These are phyloP conservation scores for Brachionus rubens DNA, from an alignment of 1,140 invertebrate genomes.

Conservation along the genomic window DNA sequence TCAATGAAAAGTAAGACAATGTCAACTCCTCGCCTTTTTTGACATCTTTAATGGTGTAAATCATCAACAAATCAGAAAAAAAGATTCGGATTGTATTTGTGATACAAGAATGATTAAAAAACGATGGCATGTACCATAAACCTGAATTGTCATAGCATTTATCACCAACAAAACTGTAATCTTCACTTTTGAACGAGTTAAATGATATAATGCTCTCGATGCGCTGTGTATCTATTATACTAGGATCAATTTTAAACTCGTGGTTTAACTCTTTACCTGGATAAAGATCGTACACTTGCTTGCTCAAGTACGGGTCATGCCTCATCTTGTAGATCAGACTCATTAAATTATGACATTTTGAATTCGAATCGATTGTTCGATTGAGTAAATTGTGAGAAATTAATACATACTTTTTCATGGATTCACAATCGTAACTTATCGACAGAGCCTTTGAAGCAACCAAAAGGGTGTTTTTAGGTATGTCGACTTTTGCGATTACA, in stretches of 20 bases:
- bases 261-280: neutral
- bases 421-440: constrained; percentile 30
- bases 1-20: neutral
- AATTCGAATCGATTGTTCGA: neutral
- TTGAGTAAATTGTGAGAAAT: constrained; percentile 6
- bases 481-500: neutral
- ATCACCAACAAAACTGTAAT: neutral
- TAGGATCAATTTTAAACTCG: neutral
- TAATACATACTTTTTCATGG: neutral
- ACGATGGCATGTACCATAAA: constrained; percentile 10
- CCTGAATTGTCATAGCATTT: neutral
- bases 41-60: neutral
- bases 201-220: neutral
- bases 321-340: constrained; percentile 27
- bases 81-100: neutral
- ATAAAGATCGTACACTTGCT: constrained; percentile 37
- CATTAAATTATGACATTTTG: constrained; percentile 21
- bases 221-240: constrained; percentile 6
- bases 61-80: constrained; percentile 32
- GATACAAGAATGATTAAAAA: constrained; percentile 36
- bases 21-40: constrained; percentile 32
- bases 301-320: neutral
- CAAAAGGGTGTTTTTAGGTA: constrained; percentile 24
- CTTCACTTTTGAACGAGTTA: constrained; percentile 23
- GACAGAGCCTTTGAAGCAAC: constrained; percentile 31